Evolutionary conservation across 2,888 invertebrate genomes (phyloP).

Genomic region (Iphiclides podalirius): DNA sequence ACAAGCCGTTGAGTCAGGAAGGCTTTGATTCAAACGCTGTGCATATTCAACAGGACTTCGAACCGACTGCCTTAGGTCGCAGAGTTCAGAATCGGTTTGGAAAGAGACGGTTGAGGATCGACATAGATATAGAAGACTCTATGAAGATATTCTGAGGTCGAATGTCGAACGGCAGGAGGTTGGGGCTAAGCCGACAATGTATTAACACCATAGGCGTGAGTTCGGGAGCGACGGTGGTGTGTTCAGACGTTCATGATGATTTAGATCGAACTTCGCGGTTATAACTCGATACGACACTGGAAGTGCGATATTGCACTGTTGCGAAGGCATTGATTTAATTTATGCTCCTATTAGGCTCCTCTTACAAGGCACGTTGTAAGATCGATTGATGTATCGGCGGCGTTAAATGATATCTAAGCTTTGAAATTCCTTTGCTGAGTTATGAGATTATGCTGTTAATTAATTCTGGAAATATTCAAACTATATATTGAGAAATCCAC

Average conservation of each 20-base stretch:
- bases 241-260: slow-evolving; percentile 17
- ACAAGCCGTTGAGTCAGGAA: background rate
- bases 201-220: slow-evolving; percentile 21
- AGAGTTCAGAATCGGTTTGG: background rate
- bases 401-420: background rate
- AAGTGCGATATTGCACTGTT: slow-evolving; percentile 17
- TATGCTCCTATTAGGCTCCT: slow-evolving; percentile 16
- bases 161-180: slow-evolving; percentile 12
- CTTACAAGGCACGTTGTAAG: slow-evolving; percentile 2
- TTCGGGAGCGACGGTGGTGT: slow-evolving; percentile 18
- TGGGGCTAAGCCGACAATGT: slow-evolving; percentile 12
- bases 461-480: too few relatives aligned
- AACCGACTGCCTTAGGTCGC: too few relatives aligned
- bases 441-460: too few relatives aligned
- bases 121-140: slow-evolving; percentile 10
- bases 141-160: slow-evolving; percentile 18
- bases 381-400: slow-evolving; percentile 8
- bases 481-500: too few relatives aligned
- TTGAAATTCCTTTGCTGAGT: too few relatives aligned
- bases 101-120: background rate
- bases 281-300: slow-evolving; percentile 18
- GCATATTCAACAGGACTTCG: too few relatives aligned
- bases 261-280: slow-evolving; percentile 12
- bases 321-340: slow-evolving; percentile 14
- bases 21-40: slow-evolving; percentile 7